Base-by-base conservation (phyloP, 2,113 vertebrate genomes). In the Onychostoma macrolepis region DNA sequence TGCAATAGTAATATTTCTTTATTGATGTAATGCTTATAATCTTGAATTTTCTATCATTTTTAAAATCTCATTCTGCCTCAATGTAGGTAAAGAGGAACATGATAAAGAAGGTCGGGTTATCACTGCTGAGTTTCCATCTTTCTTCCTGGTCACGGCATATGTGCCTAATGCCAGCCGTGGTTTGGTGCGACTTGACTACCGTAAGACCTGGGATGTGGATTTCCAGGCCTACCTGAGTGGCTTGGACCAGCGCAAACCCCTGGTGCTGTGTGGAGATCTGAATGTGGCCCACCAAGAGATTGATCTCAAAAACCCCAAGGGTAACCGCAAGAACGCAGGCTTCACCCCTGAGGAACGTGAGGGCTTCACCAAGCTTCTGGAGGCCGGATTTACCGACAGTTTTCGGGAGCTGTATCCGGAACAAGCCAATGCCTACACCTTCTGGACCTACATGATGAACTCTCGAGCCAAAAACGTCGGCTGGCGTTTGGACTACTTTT, bases 371-470 rank as follows among this genome's bases (percentile, higher is more conserved):
- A 89, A 95, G 80, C 91, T 98, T 76, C 93, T 98, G 85, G 92
- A 84, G 0, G 94, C 94, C 1, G 97, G 97, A 3, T 95, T 97
- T 56, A 17, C 87, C 0, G 97, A 98, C 92, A 97, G 95, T 90
- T 98, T 98, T 91, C 95, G 97, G 0, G 94, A 97, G 87, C 94
- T 98, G 1, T 97, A 98, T 92, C 97, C 97, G 0, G 92, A 95
- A 24, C 94, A 95, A 8, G 86, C 94, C 80, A 89, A 95, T 36
- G 97, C 97, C 48, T 98, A 97, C 84, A 97, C 96, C 88, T 98
- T 98, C 93, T 98, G 97, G 97, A 98, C 97, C 86, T 98, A 97
- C 92, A 97, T 98, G 97, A 97, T 97, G 96, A 97, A 97, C 45
- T 77, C 96, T 19, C 94, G 97, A 12, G 80, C 92, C 11, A 97